Percentiles rank a stretch among this genome's conserved stretches.
phyloP scores from a whole-genome alignment of 2,113 vertebrate genomes.

The Oryctolagus cuniculus region DNA sequence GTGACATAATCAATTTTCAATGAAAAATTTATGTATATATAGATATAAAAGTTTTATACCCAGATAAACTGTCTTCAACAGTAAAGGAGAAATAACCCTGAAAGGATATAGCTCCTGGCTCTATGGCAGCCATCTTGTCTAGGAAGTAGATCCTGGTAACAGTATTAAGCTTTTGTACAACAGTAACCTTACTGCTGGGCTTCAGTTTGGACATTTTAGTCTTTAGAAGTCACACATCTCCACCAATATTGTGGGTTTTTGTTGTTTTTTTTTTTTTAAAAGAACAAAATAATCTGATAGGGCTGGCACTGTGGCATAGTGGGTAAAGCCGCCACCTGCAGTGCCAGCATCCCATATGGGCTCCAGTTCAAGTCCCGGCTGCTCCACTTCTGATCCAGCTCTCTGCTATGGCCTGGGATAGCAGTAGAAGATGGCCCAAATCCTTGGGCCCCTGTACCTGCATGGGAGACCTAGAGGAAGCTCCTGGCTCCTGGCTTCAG shows the following conservation, averaged over 20 bases:
- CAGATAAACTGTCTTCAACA: background rate
- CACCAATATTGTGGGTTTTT: background rate
- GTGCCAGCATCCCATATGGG: too few species aligned
- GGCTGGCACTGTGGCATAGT: too few species aligned
- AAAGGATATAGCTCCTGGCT: background rate
- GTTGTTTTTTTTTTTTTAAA: too few species aligned
- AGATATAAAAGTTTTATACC: background rate
- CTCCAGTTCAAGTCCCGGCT: too few species aligned
- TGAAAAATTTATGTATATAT: background rate
- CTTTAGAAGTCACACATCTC: background rate
- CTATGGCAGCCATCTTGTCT: background rate
- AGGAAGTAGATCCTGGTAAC: background rate
- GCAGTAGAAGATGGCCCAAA: too few species aligned
- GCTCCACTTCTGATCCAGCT: too few species aligned
- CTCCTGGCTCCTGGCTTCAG: too few species aligned
- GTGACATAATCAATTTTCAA: conserved; percentile 19
- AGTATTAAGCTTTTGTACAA: background rate
- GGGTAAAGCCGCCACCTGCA: too few species aligned
- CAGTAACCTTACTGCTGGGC: background rate
- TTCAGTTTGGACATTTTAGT: background rate
- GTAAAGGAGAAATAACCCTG: background rate
- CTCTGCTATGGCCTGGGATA: too few species aligned
- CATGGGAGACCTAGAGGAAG: too few species aligned
- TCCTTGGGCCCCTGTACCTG: too few species aligned
- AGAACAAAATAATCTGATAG: too few species aligned